Evolutionary conservation across 2,113 vertebrate genomes (phyloP), one percentile per base, ranked within the genome.

Genomic region (Entomyzon cyanotis): DNA sequence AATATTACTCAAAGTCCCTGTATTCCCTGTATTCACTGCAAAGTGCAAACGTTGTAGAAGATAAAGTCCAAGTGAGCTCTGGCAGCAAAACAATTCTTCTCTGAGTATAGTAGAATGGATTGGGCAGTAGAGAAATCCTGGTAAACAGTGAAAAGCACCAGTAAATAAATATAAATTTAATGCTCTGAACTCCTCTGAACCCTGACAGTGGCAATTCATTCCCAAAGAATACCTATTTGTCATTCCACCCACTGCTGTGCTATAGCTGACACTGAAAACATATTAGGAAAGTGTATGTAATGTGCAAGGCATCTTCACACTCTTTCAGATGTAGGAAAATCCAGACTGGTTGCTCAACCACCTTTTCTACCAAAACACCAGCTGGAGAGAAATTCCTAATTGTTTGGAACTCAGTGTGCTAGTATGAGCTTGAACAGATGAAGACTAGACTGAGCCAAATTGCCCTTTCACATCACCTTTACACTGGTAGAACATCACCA

Each of bases 321-420:
- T 81, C 83, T 90, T 93, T 97, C 93, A 95, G 88, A 92, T 94
- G 90, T 81, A 96, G 90, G 84, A 95, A 97, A 96, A 94, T 92
- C 80, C 92, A 96, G 94, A 95, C 90, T 94, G 93, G 95, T 96
- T 97, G 95, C 95, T 96, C 93, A 97, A 96, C 96, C 81, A 96
- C 90, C 95, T 95, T 96, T 93, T 95, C 73, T 91, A 96, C 95
- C 95, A 96, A 96, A 97, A 96, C 95, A 97, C 96, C 95, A 96
- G 92, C 96, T 96, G 96, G 93, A 94, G 90, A 96, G 77, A 90
- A 92, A 80, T 74, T 97, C 63, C 84, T 96, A 89, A 92, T 96
- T 95, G 67, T 93, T 92, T 93, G 88, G 94, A 96, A 96, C 94
- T 96, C 79, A 39, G 10, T 93, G 95, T 96, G 88, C 94, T 97